Evolutionary conservation across 2,888 invertebrate genomes (phyloP).

Genomic region (Elegia similella): DNA sequence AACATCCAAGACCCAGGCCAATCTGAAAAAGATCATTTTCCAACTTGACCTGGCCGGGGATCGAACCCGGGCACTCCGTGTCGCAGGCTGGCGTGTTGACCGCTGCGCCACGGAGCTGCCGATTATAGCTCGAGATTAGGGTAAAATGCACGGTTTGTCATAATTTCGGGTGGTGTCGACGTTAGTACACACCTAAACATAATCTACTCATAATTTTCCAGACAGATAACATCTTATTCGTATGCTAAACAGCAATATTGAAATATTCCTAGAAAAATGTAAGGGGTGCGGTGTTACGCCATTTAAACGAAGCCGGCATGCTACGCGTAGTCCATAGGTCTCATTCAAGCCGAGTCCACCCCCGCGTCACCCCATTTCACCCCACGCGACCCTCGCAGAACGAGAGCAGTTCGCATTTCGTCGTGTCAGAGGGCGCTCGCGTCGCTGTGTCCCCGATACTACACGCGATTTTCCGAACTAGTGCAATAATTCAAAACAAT

Average conservation of each 20-base stretch:
- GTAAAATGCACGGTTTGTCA: not conserved
- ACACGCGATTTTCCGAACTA: slow-evolving; percentile 64
- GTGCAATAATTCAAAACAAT: slow-evolving; percentile 62
- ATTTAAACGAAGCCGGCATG: slow-evolving; percentile 11
- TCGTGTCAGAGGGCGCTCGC: slow-evolving; percentile 41
- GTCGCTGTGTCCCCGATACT: slow-evolving; percentile 31
- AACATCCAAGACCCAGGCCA: too few species aligned
- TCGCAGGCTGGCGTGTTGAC: too few species aligned
- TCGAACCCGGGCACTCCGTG: too few species aligned
- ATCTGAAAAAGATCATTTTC: too few species aligned
- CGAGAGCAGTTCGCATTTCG: slow-evolving; percentile 54
- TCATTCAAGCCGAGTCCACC: slow-evolving; percentile 34
- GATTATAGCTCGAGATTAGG: not conserved
- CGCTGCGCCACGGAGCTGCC: too few species aligned
- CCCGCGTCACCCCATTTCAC: slow-evolving; percentile 54
- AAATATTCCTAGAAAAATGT: slow-evolving; percentile 5
- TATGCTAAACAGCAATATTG: slow-evolving; percentile 1
- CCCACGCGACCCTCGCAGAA: slow-evolving; percentile 43
- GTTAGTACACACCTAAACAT: not conserved
- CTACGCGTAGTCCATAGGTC: slow-evolving; percentile 16
- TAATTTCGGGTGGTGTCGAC: not conserved
- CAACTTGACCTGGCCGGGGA: too few species aligned
- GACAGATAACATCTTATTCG: not conserved
- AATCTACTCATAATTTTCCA: not conserved
- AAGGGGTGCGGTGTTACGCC: slow-evolving; percentile 7